Base-by-base conservation (phyloP, 2,888 invertebrate species). In the Drosophila infuscata region DNA sequence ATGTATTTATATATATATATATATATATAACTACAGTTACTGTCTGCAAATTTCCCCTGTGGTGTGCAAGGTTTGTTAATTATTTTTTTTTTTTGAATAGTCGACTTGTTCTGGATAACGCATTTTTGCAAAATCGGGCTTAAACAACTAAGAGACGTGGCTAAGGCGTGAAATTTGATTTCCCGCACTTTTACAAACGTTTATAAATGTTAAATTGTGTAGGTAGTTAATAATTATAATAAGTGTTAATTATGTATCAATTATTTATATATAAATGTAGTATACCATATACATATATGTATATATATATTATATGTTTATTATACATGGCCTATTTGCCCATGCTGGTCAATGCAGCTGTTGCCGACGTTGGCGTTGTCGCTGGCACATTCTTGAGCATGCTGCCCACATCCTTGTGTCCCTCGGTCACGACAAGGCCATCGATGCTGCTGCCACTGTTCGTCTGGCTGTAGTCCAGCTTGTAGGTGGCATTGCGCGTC, bases 401-500 rank as follows among this genome's bases (percentile, higher is more conserved):
- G 41, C 20, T 79, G 35, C 74, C 70, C 49, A 70, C 41, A 43
- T 89, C 82, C 74, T 86, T 83, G 70, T 74, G 62, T 7, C 62
- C 79, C n/a, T 58, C 62, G 54, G 51, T 54, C 51, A 58, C 68
- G 20, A 57, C 71, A 46, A 46, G 46, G 29, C 49, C 70, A 30
- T 68, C 68, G 56, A 72, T 74, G 46, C 58, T 70, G 51, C 58
- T 57, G n/a, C 75, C 62, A 25, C 57, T 74, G 53, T 60, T 70
- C 5, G 82, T 71, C 61, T 84, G 79, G 56, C 78, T 85, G 57
- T 95, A 96, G 93, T 96, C 96, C 72, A 96, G 93, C 92, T 95
- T 95, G 90, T 95, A 96, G 74, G 95, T 94, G 79, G 95, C 95
- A 78, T 95, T 95, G 84, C 96, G 95, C 48, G 97, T 97, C 94